Evolutionary conservation across 2,888 invertebrate species (phyloP), one percentile per base, ranked within the genome.

Genomic region (Priocnemis perturbator): DNA sequence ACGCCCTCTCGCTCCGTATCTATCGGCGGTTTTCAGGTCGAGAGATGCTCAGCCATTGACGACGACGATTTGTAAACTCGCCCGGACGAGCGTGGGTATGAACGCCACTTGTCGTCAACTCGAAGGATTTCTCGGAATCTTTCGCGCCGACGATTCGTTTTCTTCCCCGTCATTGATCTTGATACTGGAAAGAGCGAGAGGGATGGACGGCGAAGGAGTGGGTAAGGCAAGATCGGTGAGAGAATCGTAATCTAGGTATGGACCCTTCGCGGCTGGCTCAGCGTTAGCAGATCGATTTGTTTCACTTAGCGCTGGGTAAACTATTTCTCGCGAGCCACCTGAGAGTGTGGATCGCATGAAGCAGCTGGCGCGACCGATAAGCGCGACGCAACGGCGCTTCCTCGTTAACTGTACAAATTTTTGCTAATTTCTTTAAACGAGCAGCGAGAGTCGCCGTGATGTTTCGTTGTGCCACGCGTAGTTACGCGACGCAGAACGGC

Each of bases 221-320:
- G n/a, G 26, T 15, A n/a, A 14, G 63, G 59, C 3, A 20, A 37
- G 26, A 23, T 44, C 55, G 67, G 60, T 47, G 55, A 73, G 72
- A 77, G 68, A 71, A 77, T 77, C 74, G 76, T 76, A 68, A 75
- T 70, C 76, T 71, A 66, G 56, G 76, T 71, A 77, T 63, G 64
- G 73, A 57, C 45, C 26, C 19, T 20, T 21, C n/a, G 45, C 20
- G 15, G 23, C 9, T 15, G 44, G 17, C 26, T 11, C 37, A 37
- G 1, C 11, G 14, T 9, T 11, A 3, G 26, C 26, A 26, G 37
- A 37, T 9, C 37, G 11, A 37, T 37, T 37, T 37, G 37, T 37
- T 37, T 7, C 37, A 11, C 37, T 37, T 3, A 7, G 1, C 14
- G 1, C 4, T 9, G 11, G 37, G 7, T 37, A 37, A 37, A 37